These are phyloP conservation scores for Montipora capitata DNA, from an alignment of 92 coral and sea anemone genomes.

Conservation along the genomic window DNA sequence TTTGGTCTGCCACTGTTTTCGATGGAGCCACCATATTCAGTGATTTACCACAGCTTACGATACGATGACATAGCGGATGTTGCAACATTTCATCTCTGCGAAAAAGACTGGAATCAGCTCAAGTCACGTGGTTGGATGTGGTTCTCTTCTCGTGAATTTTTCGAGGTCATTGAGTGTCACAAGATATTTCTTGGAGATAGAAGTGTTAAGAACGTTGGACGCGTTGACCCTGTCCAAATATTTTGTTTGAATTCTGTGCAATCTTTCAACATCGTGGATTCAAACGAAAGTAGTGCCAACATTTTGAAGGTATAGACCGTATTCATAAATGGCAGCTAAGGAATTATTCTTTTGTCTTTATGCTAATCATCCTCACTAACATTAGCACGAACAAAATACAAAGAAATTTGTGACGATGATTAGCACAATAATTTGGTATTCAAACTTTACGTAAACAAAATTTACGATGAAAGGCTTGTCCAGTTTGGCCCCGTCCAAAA, in stretches of 20 bases:
- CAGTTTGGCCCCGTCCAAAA: too few species aligned
- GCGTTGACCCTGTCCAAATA: slow-evolving; percentile 51
- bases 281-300: not conserved
- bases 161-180: slow-evolving; percentile 14
- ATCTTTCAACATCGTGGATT: slow-evolving; percentile 23
- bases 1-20: not conserved
- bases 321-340: too few species aligned
- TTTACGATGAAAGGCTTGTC: too few species aligned
- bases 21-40: not conserved
- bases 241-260: slow-evolving; percentile 63
- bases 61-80: slow-evolving; percentile 34
- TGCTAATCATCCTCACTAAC: too few species aligned
- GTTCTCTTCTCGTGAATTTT: not conserved
- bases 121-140: slow-evolving; percentile 27
- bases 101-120: slow-evolving; percentile 57
- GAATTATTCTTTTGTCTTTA: too few species aligned
- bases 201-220: not conserved
- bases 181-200: slow-evolving; percentile 25
- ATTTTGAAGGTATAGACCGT: slow-evolving; percentile 27
- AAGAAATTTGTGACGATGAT: too few species aligned
- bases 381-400: too few species aligned
- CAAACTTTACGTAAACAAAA: too few species aligned
- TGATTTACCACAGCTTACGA: slow-evolving; percentile 66
- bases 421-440: too few species aligned
- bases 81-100: slow-evolving; percentile 64